These are phyloP conservation scores for Labroides dimidiatus DNA, from an alignment of 2,797 vertebrate species.

Conservation along the genomic window DNA sequence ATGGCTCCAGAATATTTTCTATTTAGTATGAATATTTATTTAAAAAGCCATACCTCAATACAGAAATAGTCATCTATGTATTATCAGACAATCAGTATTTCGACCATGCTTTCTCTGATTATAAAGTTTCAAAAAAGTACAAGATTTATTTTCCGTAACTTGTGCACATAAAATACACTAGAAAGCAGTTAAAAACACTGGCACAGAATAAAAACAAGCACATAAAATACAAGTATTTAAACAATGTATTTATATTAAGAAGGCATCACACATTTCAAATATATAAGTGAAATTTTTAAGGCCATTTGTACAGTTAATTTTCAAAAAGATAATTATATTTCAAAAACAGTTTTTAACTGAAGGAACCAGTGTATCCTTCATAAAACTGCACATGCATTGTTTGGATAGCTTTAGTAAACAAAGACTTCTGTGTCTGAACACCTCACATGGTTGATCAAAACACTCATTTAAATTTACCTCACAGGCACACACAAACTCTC, in stretches of 20 bases:
- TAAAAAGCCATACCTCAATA: conserved; percentile 92
- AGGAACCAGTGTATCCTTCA: conserved; percentile 86
- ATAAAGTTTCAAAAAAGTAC: conserved; percentile 84
- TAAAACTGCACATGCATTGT: conserved; percentile 97
- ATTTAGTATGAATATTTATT: conserved; percentile 91
- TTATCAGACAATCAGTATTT: conserved; percentile 86
- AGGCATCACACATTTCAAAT: conserved; percentile 95
- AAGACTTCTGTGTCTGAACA: conserved; percentile 85
- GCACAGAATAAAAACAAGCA: conserved; percentile 90
- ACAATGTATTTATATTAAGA: conserved; percentile 84
- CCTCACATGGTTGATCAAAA: conserved; percentile 84
- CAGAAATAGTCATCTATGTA: conserved; percentile 89
- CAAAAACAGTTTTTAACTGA: conserved; percentile 84
- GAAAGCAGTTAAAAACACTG: conserved; percentile 88
- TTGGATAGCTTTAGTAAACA: conserved; percentile 91
- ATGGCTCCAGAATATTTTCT: not conserved
- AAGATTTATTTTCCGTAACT: conserved; percentile 75
- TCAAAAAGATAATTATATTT: conserved; percentile 73
- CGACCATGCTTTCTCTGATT: conserved; percentile 86
- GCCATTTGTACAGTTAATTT: conserved; percentile 93
- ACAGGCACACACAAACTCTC: conserved; percentile 12
- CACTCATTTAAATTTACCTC: conserved; percentile 57
- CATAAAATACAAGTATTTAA: conserved; percentile 81
- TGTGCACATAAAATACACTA: conserved; percentile 87
- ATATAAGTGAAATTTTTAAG: conserved; percentile 97